Evolutionary conservation across 1,140 invertebrate genomes (phyloP).

Genomic region (Gonioctena quinquepunctata): DNA sequence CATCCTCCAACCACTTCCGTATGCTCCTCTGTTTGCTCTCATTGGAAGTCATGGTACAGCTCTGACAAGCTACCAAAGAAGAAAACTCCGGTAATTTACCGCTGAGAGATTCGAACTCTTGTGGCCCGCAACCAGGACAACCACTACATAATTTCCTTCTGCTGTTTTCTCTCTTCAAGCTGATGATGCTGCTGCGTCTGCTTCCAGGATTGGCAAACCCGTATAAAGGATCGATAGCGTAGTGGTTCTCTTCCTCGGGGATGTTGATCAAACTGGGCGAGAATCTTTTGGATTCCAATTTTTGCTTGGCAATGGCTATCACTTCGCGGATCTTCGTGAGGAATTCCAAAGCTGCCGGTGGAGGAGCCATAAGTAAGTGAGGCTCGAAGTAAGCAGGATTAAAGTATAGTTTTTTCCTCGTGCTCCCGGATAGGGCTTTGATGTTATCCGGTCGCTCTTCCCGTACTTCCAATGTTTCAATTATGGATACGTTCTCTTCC

Average conservation of each 20-base stretch:
- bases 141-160: slow-evolving; percentile 63
- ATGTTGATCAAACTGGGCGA: slow-evolving; percentile 78
- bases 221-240: slow-evolving; percentile 56
- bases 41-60: slow-evolving; percentile 57
- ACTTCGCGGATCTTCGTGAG: slow-evolving; percentile 85
- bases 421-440: slow-evolving; percentile 64
- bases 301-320: slow-evolving; percentile 83
- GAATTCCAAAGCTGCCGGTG: slow-evolving; percentile 84
- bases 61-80: slow-evolving; percentile 57
- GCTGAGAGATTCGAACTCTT: slow-evolving; percentile 52
- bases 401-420: slow-evolving; percentile 80
- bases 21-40: slow-evolving; percentile 74
- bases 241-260: slow-evolving; percentile 73
- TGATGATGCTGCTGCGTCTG: slow-evolving; percentile 61
- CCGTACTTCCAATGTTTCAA: slow-evolving; percentile 72
- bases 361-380: slow-evolving; percentile 77
- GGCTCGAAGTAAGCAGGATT: slow-evolving; percentile 88
- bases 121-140: slow-evolving; percentile 66
- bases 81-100: slow-evolving; percentile 55
- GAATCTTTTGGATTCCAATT: slow-evolving; percentile 81
- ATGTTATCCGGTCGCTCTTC: slow-evolving; percentile 66
- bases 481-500: slow-evolving; percentile 80
- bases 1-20: slow-evolving; percentile 77
- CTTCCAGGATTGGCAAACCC: slow-evolving; percentile 53
- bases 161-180: slow-evolving; percentile 63